Base-by-base conservation (phyloP, 2,797 vertebrate species). In the Rallus crepitans region DNA sequence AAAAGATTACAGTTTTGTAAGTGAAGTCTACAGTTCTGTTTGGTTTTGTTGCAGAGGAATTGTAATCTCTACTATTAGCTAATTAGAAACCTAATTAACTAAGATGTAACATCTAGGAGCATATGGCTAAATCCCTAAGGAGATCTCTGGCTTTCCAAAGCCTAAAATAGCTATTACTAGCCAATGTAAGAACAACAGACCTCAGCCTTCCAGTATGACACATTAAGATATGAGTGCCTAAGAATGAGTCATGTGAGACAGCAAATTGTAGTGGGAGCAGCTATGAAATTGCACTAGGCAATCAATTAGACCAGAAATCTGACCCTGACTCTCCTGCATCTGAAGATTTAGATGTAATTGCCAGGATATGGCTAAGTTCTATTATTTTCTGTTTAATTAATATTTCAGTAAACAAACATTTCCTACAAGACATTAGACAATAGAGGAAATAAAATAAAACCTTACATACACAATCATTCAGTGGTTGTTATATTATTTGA, bases 71-170 rank as follows among this genome's bases (percentile, higher is more conserved):
- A 45, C 39, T 56, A 25, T 55, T 59, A 71, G 33, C 59, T 72
- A 86, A 61, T 89, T 61, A 75, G 71, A 70, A 12, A 28, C 4
- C 40, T 82, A 56, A 75, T 82, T 86, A 93, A 31, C 35, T 89
- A 79, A 85, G 77, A 89, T 76, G 24, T 39, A 68, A 35, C 37
- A 63, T 75, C 48, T 52, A 79, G 72, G 53, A 91, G 31, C 77
- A 91, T 79, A 86, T 83, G 63, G 63, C 72, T 95, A 89, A 93
- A 89, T 80, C 77, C 24, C 53, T 75, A 75, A 79, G 70, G 77
- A 66, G 53, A 39, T 70, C 18, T 79, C 42, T 80, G 20, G 15
- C 47, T 75, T 82, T 85, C 40, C 37, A 75, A 73, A 79, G 47
- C 40, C 63, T 78, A 28, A 79, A 89, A 75, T 61, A 89, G 40